phyloP scores from a whole-genome alignment of 2,888 invertebrate genomes.

The Callinectes sapidus region DNA sequence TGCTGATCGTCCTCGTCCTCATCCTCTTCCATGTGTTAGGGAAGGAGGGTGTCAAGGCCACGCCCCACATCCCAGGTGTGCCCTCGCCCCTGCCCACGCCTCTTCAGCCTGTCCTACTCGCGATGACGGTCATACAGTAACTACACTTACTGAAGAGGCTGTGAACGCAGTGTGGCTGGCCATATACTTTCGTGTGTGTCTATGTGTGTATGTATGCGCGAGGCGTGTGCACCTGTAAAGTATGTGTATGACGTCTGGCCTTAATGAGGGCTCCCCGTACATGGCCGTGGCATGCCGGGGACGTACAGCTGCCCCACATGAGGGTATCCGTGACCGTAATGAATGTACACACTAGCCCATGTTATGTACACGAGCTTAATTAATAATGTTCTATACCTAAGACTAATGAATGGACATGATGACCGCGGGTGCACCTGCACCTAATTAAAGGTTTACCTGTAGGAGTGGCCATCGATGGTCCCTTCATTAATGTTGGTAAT shows the following conservation, averaged over 20 bases:
- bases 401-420: constrained; percentile 16
- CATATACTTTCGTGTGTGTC: not conserved
- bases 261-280: not conserved
- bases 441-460: not conserved
- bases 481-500: constrained; percentile 28
- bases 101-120: not conserved
- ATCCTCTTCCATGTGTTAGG: not conserved
- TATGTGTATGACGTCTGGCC: not conserved
- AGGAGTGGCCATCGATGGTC: not conserved
- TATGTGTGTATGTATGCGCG: not conserved
- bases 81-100: constrained; percentile 15
- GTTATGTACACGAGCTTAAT: constrained; percentile 33
- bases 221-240: not conserved
- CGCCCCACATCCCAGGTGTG: not conserved
- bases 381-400: constrained; percentile 7
- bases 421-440: not conserved
- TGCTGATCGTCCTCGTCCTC: constrained; percentile 28
- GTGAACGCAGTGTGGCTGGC: not conserved
- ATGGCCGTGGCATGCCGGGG: not conserved
- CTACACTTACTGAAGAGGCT: not conserved
- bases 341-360: constrained; percentile 27
- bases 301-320: constrained; percentile 29
- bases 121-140: not conserved
- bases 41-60: not conserved
- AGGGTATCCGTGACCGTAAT: constrained; percentile 24